Percentiles rank a stretch among this genome's conserved stretches.
Conservation (phyloP, 23 tunicate species). For the Botrylloides violaceus region DNA sequence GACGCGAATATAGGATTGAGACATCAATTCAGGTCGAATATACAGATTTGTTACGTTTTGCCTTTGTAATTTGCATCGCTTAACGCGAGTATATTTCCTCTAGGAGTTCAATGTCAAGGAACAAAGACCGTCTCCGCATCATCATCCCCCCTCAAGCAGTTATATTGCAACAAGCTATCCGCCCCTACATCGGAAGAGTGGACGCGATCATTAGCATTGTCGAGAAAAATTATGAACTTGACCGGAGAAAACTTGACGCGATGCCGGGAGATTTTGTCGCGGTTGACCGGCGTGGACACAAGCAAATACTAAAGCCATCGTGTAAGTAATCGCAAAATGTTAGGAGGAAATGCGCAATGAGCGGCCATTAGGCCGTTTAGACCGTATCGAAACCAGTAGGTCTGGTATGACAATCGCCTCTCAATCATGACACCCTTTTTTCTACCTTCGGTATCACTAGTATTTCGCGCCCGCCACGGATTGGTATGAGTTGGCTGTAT, state of each 20-base stretch:
- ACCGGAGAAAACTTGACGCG: background rate
- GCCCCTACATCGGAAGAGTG: conserved; percentile 46
- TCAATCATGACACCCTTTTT: too few relatives aligned
- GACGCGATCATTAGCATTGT: conserved; percentile 44
- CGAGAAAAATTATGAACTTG: conserved; percentile 27
- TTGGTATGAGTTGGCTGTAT: too few relatives aligned
- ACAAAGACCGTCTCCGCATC: conserved; percentile 51
- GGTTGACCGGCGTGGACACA: conserved; percentile 44
- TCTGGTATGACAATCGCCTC: too few relatives aligned
- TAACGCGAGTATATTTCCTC: too few relatives aligned
- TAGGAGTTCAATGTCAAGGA: conserved; percentile 14
- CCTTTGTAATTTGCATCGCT: too few relatives aligned
- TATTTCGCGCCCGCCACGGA: too few relatives aligned
- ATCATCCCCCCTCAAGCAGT: conserved; percentile 62
- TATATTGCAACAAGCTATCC: conserved; percentile 19
- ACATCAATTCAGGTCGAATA: conserved; percentile 62
- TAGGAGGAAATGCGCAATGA: too few relatives aligned
- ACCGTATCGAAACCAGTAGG: too few relatives aligned
- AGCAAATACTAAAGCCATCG: conserved; percentile 49
- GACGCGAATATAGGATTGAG: conserved; percentile 42
- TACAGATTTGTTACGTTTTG: background rate
- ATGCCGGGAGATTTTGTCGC: conserved; percentile 51
- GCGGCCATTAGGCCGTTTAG: too few relatives aligned
- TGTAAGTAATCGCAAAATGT: too few relatives aligned
- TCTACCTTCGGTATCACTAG: too few relatives aligned